phyloP scores from a whole-genome alignment of 2,888 invertebrate species.

The Kuschelorhynchus macadamiae region DNA sequence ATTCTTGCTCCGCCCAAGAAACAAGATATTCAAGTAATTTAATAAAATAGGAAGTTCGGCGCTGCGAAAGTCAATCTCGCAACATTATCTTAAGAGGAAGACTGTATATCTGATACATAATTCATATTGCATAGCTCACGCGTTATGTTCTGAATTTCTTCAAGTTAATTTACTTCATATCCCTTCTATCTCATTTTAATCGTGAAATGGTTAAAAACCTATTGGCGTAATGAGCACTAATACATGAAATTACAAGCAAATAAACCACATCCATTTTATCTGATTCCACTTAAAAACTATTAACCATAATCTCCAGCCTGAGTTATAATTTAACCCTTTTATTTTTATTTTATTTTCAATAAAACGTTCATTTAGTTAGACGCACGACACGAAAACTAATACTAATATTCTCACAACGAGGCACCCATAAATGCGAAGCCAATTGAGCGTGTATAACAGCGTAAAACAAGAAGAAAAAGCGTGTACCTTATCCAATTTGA shows the following conservation, averaged over 20 bases:
- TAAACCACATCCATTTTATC: constrained; percentile 14
- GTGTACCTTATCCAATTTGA: constrained; percentile 8
- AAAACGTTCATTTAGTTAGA: constrained; percentile 23
- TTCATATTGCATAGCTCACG: too few species aligned
- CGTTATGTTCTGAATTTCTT: background rate
- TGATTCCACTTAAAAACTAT: constrained; percentile 11
- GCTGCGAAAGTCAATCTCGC: too few species aligned
- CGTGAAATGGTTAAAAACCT: background rate
- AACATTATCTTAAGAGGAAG: too few species aligned
- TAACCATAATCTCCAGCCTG: background rate
- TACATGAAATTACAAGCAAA: constrained; percentile 10
- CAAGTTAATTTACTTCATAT: background rate
- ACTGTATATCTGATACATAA: too few species aligned
- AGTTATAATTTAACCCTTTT: constrained; percentile 21
- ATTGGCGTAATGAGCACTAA: background rate
- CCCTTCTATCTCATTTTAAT: background rate
- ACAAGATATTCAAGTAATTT: too few species aligned
- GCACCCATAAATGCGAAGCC: constrained; percentile 22
- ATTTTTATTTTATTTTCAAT: constrained; percentile 21
- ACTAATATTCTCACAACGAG: constrained; percentile 21
- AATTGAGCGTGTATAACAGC: constrained; percentile 33
- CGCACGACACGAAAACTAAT: constrained; percentile 30
- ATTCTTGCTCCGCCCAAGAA: too few species aligned
- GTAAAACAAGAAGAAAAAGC: constrained; percentile 26
- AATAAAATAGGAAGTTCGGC: too few species aligned